Base-by-base conservation (phyloP, 2,113 vertebrate genomes). In the Sciurus niger region DNA sequence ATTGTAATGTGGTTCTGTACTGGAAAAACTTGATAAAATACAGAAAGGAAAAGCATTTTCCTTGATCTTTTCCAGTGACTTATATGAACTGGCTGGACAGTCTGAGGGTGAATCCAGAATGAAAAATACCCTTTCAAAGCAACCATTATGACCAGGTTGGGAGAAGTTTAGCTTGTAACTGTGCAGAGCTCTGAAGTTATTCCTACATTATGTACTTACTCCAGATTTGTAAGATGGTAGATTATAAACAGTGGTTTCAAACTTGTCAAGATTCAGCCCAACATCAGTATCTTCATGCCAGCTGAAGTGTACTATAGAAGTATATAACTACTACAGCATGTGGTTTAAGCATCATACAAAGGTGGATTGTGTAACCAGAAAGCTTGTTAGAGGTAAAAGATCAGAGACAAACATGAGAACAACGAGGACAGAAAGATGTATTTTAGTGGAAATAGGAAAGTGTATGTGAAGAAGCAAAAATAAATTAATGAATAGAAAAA, bases 201-300 rank as follows among this genome's bases (percentile, higher is more conserved):
- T 88, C 30, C 46, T 79, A 70, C 55, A 73, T 67, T 94, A 2
- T 10, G 58, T 67, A 58, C 73, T 37, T 70, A 16, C 25, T 9
- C 60, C 40, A 96, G 82, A 87, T 79, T 32, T 70, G n/a, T 24
- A 84, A 87, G 34, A 60, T 67, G 8, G 12, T 48, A 78, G 2
- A 48, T 88, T 80, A 89, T 58, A 79, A 94, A 67, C 37, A 79
- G 20, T 89, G 46, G 2, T 85, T 11, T 68, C 78, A 95, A 82
- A 92, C 0, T 20, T 8, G 90, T 18, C 13, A 73, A 11, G 9
- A 12, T 70, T 14, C 16, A 84, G 13, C 12, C 22, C 30, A n/a
- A 48, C 20, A 48, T 84, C 8, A 67, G 46, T 73, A 43, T 46
- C 65, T 43, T 5, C 43, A 83, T 60, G 20, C 7, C 24, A 28